Percentiles rank a stretch among this genome's conserved stretches.
phyloP scores from a whole-genome alignment of 2,888 invertebrate genomes.

The Agriotes lineatus region DNA sequence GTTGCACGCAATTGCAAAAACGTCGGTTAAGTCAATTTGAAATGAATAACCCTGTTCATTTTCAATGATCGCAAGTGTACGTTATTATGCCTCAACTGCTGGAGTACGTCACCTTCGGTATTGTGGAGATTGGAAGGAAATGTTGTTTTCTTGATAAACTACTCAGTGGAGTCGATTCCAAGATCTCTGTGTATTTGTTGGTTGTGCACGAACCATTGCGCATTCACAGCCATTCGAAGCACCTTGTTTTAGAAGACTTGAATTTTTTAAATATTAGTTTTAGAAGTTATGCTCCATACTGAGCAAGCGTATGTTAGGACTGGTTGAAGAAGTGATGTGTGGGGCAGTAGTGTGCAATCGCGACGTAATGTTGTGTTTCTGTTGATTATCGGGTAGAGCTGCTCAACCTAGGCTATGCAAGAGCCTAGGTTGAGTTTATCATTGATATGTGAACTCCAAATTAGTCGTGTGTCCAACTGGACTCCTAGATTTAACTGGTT shows the following conservation, averaged over 20 bases:
- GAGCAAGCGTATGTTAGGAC: neutral
- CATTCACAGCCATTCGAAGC: neutral
- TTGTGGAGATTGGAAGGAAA: neutral
- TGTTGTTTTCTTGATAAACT: too few relatives aligned
- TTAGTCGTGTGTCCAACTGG: too few relatives aligned
- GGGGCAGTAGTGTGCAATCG: neutral
- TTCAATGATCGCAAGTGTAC: too few relatives aligned
- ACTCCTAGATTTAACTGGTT: too few relatives aligned
- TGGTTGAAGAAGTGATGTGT: too few relatives aligned
- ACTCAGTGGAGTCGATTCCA: too few relatives aligned
- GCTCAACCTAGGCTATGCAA: neutral
- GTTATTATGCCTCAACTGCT: neutral
- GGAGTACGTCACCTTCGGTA: neutral
- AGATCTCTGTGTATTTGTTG: neutral
- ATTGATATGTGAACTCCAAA: neutral
- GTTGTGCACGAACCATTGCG: neutral
- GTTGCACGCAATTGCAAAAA: too few relatives aligned
- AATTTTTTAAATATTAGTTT: too few relatives aligned
- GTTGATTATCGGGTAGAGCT: neutral
- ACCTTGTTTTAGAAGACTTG: neutral
- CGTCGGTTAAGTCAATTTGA: too few relatives aligned
- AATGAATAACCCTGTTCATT: too few relatives aligned
- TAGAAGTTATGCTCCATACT: too few relatives aligned
- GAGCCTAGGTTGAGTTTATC: neutral
- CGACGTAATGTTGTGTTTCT: neutral